Evolutionary conservation across 2,797 vertebrate species (phyloP), one percentile per base, ranked within the genome.

Genomic region (Crypturellus tataupa): DNA sequence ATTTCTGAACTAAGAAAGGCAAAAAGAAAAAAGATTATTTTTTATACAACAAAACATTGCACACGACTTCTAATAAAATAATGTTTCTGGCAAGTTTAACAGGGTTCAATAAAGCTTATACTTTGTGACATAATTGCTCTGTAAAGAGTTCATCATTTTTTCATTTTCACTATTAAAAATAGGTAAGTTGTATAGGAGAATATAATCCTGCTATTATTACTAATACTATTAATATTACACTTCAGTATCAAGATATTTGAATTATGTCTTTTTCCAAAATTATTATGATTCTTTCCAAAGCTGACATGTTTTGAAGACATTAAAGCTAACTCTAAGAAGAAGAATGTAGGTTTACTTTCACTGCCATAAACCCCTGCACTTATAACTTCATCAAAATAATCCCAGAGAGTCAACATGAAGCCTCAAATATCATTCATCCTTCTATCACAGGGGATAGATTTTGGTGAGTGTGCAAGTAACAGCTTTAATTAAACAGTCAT

Each of bases 1-100:
- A 84, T 78, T 94, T 92, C 91, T 76, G 64, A 97, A 90, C 93
- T 95, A 63, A 94, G 95, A 95, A 92, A 46, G 47, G 89, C 69
- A 39, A 39, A 39, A 39, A 39, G 37, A 89, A 94, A 29, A 9
- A 16, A 27, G 73, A 94, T 95, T 92, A 92, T 92, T 87, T 94
- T 85, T 95, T 80, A 71, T 96, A 33, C 44, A 94, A 60, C 60
- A 96, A 69, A 69, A 77, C 90, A 25, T 24, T 24, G 23, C 93
- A 87, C 35, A 85, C 93, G 25, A 75, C 84, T 93, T 93, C 92
- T 94, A 94, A 53, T 71, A 82, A 58, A 42, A 69, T 77, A 63
- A 35, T 8, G 77, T 75, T 94, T 86, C 90, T 94, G 93, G 94
- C 59, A 96, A 72, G 62, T 94, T 96, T 96, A 88, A 78, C 77